Base-by-base conservation (phyloP, 2,113 vertebrate genomes). In the Thinocorus orbignyianus region DNA sequence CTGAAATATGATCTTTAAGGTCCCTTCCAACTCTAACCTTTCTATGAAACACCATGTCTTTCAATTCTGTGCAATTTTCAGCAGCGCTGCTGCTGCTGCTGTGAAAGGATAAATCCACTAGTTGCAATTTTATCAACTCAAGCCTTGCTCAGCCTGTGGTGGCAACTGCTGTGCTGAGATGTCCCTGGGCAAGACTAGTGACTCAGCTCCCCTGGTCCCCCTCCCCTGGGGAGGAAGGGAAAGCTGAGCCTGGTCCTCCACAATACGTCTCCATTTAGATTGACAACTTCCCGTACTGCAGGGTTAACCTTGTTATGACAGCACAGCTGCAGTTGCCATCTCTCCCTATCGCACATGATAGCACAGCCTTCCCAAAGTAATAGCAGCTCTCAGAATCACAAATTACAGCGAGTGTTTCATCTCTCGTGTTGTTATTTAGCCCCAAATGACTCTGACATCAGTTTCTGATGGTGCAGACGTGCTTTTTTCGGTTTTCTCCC, bases 271-370 rank as follows among this genome's bases (percentile, higher is more conserved):
- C 87, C 73, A 73, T 95, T 93, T 87, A 69, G 95, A 95, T 1
- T 94, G 91, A 97, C 94, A 91, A 22, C 73, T 90, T 88, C 70
- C 93, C 54, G 9, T 49, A 25, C 86, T 81, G 84, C 1, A 2
- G 48, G 92, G 93, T 91, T 92, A 92, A 88, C 91, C 94, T 96
- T 89, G 95, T 95, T 92, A 39, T 80, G 89, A 91, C 81, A 95
- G 89, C 81, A 65, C 95, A 91, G 95, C 94, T 95, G 95, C 93
- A 82, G 73, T 72, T 82, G 88, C 94, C 84, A 76, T 87, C 57
- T 60, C 92, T 81, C 61, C 65, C 51, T 72, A 20, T 39, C 0
- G 48, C 65, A 55, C 42, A 62, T 1, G 1, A 51, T 66, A 72
- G 77, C 91, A 65, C 81, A 89, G 61, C 78, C 91, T 79, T 91